Evolutionary conservation across 53 echinoderm and acorn worm species (phyloP), one percentile per base, ranked within the genome.

Genomic region (Paracentrotus lividus): DNA sequence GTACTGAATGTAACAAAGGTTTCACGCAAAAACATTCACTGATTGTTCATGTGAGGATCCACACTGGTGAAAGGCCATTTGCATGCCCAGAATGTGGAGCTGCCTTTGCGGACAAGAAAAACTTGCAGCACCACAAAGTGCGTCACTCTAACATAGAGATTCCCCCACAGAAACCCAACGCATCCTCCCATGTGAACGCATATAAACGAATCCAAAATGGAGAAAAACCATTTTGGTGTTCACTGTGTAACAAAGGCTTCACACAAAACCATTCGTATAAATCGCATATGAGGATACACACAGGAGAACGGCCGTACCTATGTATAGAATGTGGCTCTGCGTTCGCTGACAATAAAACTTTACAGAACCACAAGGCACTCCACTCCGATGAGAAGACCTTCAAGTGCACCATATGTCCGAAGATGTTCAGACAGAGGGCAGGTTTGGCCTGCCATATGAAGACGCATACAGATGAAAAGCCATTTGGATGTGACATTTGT

Each of bases 371-470:
- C 88, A 88, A 88, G 88, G 58, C 55, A 18, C 26, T 57, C 1
- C 88, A 88, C 58, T 88, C 88, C 54, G 52, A 31, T 2, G 36
- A 53, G 57, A 88, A 58, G 54, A 40, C 88, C 59, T 88, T 88
- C 42, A 54, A 88, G 3, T 88, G 88, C 23, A 40, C 55, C 57
- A 12, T 56, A 4, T 88, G 88, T 34, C 38, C 55, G 9, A 88
- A 88, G 88, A 55, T 57, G 58, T 88, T 88, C 58, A 53, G 58
- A 24, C 88, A 88, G 59, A 33, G 88, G 10, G 58, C 55, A 31
- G 88, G 88, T 3, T 36, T 88, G 58, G 58, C 55, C 24, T 88
- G 88, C 55, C 88, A 88, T 23, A 88, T 88, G 88, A 53, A 88
- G 59, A 85, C 85, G 3, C 85, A 85, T 36, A 49, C 85, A 4